phyloP scores from a whole-genome alignment of 1,140 invertebrate species.

The honey bee (Apis mellifera) region DNA sequence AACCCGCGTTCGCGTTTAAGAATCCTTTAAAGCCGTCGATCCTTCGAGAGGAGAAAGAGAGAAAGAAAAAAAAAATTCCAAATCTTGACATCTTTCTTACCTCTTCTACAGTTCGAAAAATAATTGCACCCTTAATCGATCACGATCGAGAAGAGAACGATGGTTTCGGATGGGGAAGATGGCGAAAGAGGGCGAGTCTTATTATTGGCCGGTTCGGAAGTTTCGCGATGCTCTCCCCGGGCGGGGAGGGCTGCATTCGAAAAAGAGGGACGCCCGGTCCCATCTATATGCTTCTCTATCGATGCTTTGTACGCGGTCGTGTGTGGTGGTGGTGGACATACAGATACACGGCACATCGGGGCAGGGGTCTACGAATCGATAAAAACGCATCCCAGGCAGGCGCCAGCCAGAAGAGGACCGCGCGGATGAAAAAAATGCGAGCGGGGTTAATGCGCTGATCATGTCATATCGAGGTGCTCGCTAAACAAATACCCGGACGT shows the following conservation, averaged over 20 bases:
- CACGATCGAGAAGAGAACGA: background rate
- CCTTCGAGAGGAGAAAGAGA: too few species aligned
- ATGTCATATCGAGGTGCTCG: constrained; percentile 78
- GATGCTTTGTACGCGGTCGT: constrained; percentile 76
- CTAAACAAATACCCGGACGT: constrained; percentile 73
- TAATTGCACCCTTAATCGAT: too few species aligned
- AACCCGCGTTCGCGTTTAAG: too few species aligned
- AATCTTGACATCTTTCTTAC: too few species aligned
- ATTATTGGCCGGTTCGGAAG: constrained; percentile 62
- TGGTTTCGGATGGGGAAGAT: background rate
- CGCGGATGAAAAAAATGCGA: constrained; percentile 78
- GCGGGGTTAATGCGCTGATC: constrained; percentile 81
- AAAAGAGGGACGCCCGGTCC: constrained; percentile 79
- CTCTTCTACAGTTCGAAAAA: too few species aligned
- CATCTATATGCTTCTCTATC: constrained; percentile 80
- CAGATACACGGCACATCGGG: constrained; percentile 70
- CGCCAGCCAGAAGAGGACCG: constrained; percentile 78
- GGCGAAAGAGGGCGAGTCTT: constrained; percentile 38
- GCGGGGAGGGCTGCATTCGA: constrained; percentile 67
- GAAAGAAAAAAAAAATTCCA: too few species aligned
- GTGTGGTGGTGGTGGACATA: constrained; percentile 70
- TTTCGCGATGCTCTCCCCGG: constrained; percentile 60
- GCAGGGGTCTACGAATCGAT: constrained; percentile 81
- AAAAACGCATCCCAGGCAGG: constrained; percentile 82
- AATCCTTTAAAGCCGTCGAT: too few species aligned